These are phyloP conservation scores for Dascyllus trimaculatus DNA, from an alignment of 2,113 vertebrate species.

Conservation along the genomic window DNA sequence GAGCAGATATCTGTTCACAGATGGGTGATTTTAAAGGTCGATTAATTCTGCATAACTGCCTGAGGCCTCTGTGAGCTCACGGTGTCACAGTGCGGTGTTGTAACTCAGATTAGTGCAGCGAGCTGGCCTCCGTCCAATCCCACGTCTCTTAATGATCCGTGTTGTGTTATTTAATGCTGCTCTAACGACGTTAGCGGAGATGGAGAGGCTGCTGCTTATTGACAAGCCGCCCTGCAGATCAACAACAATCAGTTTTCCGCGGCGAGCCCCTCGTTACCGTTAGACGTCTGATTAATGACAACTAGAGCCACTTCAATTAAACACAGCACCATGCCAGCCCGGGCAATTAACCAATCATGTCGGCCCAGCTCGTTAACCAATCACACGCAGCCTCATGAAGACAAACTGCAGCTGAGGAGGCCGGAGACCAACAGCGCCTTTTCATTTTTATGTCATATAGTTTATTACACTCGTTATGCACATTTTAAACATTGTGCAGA, in stretches of 20 bases:
- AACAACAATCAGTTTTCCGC: constrained; percentile 71
- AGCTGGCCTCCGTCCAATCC: constrained; percentile 53
- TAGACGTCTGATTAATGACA: constrained; percentile 67
- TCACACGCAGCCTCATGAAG: constrained; percentile 46
- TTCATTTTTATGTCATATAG: too few species aligned
- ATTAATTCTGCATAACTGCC: too few species aligned
- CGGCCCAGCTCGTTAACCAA: constrained; percentile 58
- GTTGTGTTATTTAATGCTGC: constrained; percentile 56
- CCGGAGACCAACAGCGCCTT: too few species aligned
- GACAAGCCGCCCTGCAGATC: constrained; percentile 65
- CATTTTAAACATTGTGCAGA: too few species aligned
- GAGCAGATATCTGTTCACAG: too few species aligned
- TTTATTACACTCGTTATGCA: too few species aligned
- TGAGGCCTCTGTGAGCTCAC: too few species aligned
- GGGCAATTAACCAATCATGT: constrained; percentile 64
- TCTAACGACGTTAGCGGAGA: constrained; percentile 60
- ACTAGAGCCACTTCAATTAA: constrained; percentile 32
- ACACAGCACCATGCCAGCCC: neutral
- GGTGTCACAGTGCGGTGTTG: too few species aligned
- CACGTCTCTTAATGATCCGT: constrained; percentile 49
- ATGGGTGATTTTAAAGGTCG: too few species aligned
- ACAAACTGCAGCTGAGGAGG: constrained; percentile 12
- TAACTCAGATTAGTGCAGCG: too few species aligned
- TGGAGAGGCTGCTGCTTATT: constrained; percentile 54
- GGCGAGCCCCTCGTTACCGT: constrained; percentile 37